phyloP scores from a whole-genome alignment of 1,140 invertebrate species.

The Trichogramma pretiosum region DNA sequence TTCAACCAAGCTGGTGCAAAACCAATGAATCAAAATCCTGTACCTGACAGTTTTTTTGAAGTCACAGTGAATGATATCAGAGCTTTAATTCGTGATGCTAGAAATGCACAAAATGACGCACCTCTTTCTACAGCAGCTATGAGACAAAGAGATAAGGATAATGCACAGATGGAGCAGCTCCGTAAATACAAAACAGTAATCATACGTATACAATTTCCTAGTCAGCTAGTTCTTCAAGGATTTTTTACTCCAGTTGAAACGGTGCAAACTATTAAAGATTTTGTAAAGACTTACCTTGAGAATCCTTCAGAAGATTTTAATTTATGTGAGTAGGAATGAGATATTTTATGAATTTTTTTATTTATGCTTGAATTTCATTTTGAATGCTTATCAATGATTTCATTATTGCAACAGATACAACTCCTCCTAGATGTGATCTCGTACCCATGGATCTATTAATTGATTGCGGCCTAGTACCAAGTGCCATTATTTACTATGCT shows the following conservation, averaged over 20 bases:
- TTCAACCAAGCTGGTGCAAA: slow-evolving; percentile 55
- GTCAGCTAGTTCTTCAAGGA: slow-evolving; percentile 70
- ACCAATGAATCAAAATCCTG: slow-evolving; percentile 50
- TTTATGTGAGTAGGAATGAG: slow-evolving; percentile 70
- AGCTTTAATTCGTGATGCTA: slow-evolving; percentile 60
- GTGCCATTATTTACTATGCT: slow-evolving; percentile 63
- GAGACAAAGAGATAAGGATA: slow-evolving; percentile 53
- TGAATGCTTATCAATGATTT: too few relatives aligned
- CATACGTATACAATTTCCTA: slow-evolving; percentile 72
- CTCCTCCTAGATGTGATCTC: slow-evolving; percentile 63
- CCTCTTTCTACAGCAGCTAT: slow-evolving; percentile 58
- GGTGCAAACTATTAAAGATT: slow-evolving; percentile 56
- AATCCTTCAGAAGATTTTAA: slow-evolving; percentile 56
- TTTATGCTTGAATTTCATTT: too few relatives aligned
- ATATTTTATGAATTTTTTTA: too few relatives aligned
- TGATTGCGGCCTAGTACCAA: slow-evolving; percentile 64
- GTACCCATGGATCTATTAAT: slow-evolving; percentile 49
- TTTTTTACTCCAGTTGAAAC: slow-evolving; percentile 64
- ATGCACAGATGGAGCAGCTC: slow-evolving; percentile 50
- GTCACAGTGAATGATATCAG: slow-evolving; percentile 69
- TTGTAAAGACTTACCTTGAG: slow-evolving; percentile 59
- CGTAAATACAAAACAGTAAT: slow-evolving; percentile 63
- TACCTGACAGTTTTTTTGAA: slow-evolving; percentile 78
- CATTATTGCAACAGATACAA: slow-evolving; percentile 53
- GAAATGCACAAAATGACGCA: slow-evolving; percentile 56